These are phyloP conservation scores for Plestiodon gilberti DNA, from an alignment of 2,113 vertebrate genomes.

Conservation along the genomic window DNA sequence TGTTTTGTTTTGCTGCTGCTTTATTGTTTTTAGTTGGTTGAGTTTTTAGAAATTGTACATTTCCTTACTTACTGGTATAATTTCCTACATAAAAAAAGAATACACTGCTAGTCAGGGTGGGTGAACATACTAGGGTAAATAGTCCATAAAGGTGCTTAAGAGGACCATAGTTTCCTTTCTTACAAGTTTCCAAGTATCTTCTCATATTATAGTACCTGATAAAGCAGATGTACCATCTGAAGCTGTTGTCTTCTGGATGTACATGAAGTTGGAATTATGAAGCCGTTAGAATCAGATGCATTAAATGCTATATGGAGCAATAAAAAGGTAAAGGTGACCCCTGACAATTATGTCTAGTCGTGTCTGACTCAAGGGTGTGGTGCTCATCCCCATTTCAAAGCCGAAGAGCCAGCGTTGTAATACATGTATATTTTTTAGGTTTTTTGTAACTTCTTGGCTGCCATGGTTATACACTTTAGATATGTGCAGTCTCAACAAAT, in stretches of 20 bases:
- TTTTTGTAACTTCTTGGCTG: background rate
- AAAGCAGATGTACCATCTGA: slow-evolving; percentile 45
- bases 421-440: background rate
- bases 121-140: background rate
- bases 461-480: slow-evolving; percentile 5
- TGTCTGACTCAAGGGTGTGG: no score
- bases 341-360: no score
- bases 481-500: background rate
- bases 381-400: no score
- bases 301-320: no score
- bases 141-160: no score
- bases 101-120: no score
- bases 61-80: background rate
- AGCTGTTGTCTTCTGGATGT: background rate
- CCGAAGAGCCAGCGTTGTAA: no score
- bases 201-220: slow-evolving; percentile 63
- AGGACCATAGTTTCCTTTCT: slow-evolving; percentile 34
- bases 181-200: slow-evolving; percentile 52
- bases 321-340: no score
- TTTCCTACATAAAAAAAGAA: no score
- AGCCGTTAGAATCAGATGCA: no score
- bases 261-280: background rate
- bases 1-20: background rate
- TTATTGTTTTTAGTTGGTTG: background rate
- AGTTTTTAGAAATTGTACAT: background rate